A percentile compares a stretch with the other conserved stretches of the same genome.
These are phyloP conservation scores for Myotis davidii DNA, from an alignment of 2,113 vertebrate genomes.

Conservation along the genomic window DNA sequence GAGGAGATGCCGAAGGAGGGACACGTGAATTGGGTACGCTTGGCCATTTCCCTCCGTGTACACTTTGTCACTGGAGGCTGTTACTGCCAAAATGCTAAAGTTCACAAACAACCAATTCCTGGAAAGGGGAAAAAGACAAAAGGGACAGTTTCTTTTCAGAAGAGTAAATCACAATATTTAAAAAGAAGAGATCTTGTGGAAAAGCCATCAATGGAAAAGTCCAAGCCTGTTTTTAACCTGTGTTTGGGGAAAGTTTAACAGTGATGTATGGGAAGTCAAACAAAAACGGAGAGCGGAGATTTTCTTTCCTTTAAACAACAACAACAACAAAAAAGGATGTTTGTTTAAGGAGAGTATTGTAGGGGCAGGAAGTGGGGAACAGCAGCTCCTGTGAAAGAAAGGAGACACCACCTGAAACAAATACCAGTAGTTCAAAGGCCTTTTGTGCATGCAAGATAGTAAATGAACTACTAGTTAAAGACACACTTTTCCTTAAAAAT, in stretches of 20 bases:
- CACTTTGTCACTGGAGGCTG: not conserved
- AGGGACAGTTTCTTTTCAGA: not conserved
- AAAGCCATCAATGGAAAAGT: slow-evolving; percentile 36
- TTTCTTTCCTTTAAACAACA: slow-evolving; percentile 48
- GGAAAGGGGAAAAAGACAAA: not conserved
- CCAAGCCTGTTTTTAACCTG: slow-evolving; percentile 70
- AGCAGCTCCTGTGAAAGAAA: not conserved
- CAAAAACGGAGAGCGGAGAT: slow-evolving; percentile 61
- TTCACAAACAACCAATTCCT: slow-evolving; percentile 16
- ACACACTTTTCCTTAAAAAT: not conserved
- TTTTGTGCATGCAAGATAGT: not conserved
- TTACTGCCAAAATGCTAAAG: not conserved
- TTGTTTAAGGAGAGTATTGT: slow-evolving; percentile 65
- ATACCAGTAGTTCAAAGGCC: not conserved
- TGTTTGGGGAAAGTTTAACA: slow-evolving; percentile 51
- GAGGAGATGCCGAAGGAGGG: not conserved
- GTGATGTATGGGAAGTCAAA: slow-evolving; percentile 67
- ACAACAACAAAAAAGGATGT: slow-evolving; percentile 59
- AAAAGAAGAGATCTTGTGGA: slow-evolving; percentile 33
- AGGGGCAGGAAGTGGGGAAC: slow-evolving; percentile 14
- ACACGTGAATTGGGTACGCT: not conserved
- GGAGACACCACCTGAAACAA: rapidly evolving
- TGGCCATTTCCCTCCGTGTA: not conserved
- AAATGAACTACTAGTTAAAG: slow-evolving; percentile 32
- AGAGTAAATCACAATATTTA: slow-evolving; percentile 60